Evolutionary conservation across 2,797 vertebrate species (phyloP).

Genomic region (Scolopax bukidnonensis): DNA sequence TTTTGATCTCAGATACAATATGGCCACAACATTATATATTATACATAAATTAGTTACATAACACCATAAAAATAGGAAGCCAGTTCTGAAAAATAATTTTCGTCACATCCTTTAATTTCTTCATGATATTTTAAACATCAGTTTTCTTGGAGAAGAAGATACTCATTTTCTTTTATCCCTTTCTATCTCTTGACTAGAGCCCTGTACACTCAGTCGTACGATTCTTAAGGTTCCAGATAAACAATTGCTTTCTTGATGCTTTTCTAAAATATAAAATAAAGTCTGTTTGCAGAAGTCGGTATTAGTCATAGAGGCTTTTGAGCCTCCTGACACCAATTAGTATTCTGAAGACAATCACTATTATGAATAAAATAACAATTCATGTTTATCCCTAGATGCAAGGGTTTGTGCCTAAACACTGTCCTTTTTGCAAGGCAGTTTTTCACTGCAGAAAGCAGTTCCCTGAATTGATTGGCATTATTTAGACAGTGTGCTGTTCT

Average conservation of each 20-base stretch:
- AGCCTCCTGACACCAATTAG: background rate
- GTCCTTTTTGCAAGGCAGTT: background rate
- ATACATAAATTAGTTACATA: background rate
- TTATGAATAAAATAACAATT: background rate
- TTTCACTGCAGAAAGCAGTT: background rate
- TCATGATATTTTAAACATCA: background rate
- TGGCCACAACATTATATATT: background rate
- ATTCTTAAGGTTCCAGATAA: background rate
- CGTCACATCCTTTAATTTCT: background rate
- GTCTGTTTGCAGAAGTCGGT: background rate
- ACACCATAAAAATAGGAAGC: background rate
- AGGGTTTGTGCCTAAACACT: background rate
- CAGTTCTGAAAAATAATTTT: background rate
- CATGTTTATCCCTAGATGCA: background rate
- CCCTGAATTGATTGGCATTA: background rate
- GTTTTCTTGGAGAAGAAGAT: background rate
- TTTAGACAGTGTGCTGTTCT: background rate
- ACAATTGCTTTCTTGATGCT: background rate
- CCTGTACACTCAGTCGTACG: background rate
- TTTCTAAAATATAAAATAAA: background rate
- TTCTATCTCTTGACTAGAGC: background rate
- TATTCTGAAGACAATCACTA: background rate
- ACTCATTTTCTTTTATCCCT: background rate
- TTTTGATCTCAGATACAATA: background rate
- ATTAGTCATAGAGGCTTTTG: background rate